A percentile compares a stretch with the other conserved stretches of the same genome.
Conservation (phyloP, 2,888 invertebrate genomes). For the Harpalus rubripes region DNA sequence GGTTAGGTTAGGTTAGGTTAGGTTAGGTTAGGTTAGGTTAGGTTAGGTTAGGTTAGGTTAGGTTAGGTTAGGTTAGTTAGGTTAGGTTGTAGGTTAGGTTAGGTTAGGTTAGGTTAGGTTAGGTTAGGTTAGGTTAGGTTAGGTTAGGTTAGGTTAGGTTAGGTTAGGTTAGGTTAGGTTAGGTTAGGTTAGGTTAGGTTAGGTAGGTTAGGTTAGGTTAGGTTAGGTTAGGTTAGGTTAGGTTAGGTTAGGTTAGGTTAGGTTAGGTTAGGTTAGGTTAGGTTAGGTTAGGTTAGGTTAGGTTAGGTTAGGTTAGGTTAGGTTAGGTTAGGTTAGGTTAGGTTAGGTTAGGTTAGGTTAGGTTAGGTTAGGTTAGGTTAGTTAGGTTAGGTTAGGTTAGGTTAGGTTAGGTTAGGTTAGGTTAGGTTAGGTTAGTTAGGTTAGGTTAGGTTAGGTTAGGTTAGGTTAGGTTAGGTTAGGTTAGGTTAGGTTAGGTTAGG, state of each 20-base stretch:
- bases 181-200: conserved; percentile 39
- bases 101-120: conserved; percentile 64
- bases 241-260: conserved; percentile 58
- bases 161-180: conserved; percentile 62
- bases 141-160: conserved; percentile 64
- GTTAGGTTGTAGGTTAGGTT: conserved; percentile 63
- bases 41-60: conserved; percentile 57
- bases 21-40: conserved; percentile 57
- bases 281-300: conserved; percentile 54
- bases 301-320: conserved; percentile 35
- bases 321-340: conserved; percentile 43
- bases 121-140: conserved; percentile 65
- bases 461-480: too few relatives aligned
- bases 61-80: conserved; percentile 62
- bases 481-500: too few relatives aligned
- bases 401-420: too few relatives aligned
- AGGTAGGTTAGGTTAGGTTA: too few relatives aligned
- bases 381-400: too few relatives aligned
- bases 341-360: conserved; percentile 42
- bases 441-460: too few relatives aligned
- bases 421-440: too few relatives aligned
- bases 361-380: conserved; percentile 44
- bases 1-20: conserved; percentile 59
- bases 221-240: conserved; percentile 57
- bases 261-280: conserved; percentile 59